phyloP scores from a whole-genome alignment of 2,888 invertebrate species.

The Ormyrus thymus region DNA sequence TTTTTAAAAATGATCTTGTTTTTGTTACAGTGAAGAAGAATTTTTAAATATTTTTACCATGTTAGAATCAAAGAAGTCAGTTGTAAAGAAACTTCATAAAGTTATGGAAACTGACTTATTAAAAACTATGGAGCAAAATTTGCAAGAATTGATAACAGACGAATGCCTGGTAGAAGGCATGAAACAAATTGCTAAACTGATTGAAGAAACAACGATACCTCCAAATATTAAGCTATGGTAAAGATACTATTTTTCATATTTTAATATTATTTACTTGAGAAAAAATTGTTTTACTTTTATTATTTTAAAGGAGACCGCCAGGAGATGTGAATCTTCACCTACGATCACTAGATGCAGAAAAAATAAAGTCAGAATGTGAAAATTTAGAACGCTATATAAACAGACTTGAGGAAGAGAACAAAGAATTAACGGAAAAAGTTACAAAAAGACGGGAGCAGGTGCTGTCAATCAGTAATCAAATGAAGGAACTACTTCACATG shows the following conservation, averaged over 20 bases:
- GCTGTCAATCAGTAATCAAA: conserved; percentile 27
- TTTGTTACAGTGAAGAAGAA: conserved; percentile 62
- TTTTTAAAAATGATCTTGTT: too few species aligned
- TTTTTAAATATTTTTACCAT: conserved; percentile 63
- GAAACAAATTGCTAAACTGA: conserved; percentile 59
- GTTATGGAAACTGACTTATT: conserved; percentile 62
- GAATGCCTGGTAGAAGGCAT: conserved; percentile 62
- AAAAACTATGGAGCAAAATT: conserved; percentile 60
- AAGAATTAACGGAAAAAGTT: conserved; percentile 59
- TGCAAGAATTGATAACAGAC: conserved; percentile 63
- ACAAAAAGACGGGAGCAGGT: conserved; percentile 57
- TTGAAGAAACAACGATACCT: conserved; percentile 57
- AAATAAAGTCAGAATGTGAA: conserved; percentile 61
- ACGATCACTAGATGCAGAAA: conserved; percentile 63
- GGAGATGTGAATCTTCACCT: conserved; percentile 66
- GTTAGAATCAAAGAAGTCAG: conserved; percentile 58
- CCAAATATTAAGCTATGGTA: conserved; percentile 63
- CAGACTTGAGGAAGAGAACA: conserved; percentile 65
- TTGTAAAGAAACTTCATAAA: conserved; percentile 61
- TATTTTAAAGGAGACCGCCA: conserved; percentile 68
- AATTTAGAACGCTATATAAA: conserved; percentile 59
- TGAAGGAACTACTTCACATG: conserved; percentile 44
- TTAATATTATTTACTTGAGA: conserved; percentile 14
- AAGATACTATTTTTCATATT: conserved; percentile 21
- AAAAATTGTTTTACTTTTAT: neutral